Conservation (phyloP, 2,888 invertebrate species). For the Dermolepida albohirtum region DNA sequence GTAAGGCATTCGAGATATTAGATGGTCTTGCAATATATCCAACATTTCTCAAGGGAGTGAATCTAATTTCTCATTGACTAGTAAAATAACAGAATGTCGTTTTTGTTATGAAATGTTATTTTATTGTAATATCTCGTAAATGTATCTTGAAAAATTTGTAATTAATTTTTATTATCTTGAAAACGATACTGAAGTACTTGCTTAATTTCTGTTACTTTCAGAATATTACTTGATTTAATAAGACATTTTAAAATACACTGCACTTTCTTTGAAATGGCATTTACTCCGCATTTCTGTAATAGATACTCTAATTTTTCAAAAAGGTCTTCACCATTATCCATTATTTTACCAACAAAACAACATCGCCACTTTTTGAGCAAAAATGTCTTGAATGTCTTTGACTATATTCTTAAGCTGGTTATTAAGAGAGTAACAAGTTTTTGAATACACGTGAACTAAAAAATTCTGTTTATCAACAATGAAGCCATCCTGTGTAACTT, state of each 20-base stretch:
- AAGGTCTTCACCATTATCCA: conserved; percentile 65
- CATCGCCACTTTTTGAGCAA: conserved; percentile 76
- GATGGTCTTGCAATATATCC: conserved; percentile 72
- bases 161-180: conserved; percentile 63
- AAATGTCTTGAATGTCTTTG: conserved; percentile 71
- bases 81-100: conserved; percentile 73
- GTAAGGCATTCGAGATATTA: conserved; percentile 80
- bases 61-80: conserved; percentile 80
- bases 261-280: conserved; percentile 54
- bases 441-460: too few relatives aligned
- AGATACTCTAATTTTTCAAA: conserved; percentile 66
- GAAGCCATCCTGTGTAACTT: too few relatives aligned
- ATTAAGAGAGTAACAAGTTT: too few relatives aligned
- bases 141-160: conserved; percentile 61
- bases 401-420: conserved; percentile 70
- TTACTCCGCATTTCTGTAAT: conserved; percentile 26
- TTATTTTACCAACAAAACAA: conserved; percentile 71
- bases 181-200: conserved; percentile 63
- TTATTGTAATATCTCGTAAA: conserved; percentile 65
- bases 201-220: conserved; percentile 63
- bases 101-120: conserved; percentile 64
- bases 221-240: conserved; percentile 60
- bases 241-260: conserved; percentile 64
- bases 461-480: too few relatives aligned
- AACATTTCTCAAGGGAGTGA: conserved; percentile 85